phyloP scores from a whole-genome alignment of 2,113 vertebrate genomes.

The Rhadina sibilatrix region DNA sequence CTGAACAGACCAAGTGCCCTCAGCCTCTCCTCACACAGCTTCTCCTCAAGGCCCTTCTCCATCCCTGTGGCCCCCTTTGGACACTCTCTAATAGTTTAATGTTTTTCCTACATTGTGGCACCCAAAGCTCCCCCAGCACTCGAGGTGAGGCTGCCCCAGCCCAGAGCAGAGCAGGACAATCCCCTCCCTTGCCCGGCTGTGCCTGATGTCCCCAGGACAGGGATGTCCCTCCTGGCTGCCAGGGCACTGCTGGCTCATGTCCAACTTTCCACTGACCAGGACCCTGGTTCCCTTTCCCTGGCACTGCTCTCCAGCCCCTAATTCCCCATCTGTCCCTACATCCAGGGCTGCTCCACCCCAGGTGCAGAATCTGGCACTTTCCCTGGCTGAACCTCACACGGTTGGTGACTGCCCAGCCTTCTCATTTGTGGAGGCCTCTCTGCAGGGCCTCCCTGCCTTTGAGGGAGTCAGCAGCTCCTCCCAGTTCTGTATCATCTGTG shows the following conservation, averaged over 20 bases:
- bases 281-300: not conserved
- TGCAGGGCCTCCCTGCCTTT: not conserved
- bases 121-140: not conserved
- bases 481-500: not conserved
- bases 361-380: not conserved
- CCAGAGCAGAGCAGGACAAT: not conserved
- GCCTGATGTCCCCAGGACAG: not conserved
- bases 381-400: fast-evolving
- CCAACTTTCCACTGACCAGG: not conserved
- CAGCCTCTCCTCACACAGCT: not conserved
- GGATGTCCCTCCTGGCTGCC: not conserved
- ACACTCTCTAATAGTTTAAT: not conserved
- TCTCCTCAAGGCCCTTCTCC: not conserved
- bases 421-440: not conserved
- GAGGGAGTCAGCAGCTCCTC: not conserved
- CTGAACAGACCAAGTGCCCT: not conserved
- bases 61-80: not conserved
- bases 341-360: not conserved
- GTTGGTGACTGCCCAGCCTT: not conserved
- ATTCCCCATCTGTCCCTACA: not conserved
- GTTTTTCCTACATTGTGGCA: fast-evolving
- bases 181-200: not conserved
- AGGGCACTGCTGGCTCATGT: not conserved
- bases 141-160: not conserved
- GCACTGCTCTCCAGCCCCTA: not conserved